These are phyloP conservation scores for Cataglyphis rosenhaueri DNA, from an alignment of 2,888 invertebrate genomes.

Conservation along the genomic window DNA sequence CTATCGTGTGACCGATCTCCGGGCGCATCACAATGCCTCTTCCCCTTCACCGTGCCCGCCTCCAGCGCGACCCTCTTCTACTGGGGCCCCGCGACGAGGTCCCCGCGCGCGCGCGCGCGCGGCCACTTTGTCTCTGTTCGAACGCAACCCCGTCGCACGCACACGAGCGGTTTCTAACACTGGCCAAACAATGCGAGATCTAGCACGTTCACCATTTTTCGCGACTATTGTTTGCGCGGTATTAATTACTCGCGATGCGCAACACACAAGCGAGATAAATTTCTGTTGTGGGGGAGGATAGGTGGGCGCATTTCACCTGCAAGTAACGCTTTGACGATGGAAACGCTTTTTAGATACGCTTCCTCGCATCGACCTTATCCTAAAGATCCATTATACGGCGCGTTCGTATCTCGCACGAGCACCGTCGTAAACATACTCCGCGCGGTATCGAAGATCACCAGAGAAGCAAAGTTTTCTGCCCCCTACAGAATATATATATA, in stretches of 20 bases:
- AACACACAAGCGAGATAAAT: slow-evolving; percentile 31
- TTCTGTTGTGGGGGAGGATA: background rate
- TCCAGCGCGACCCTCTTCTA: slow-evolving; percentile 64
- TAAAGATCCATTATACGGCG: slow-evolving; percentile 43
- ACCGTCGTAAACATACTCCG: slow-evolving; percentile 52
- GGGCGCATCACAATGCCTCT: slow-evolving; percentile 82
- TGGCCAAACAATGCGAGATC: slow-evolving; percentile 53
- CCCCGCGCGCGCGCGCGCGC: slow-evolving; percentile 57
- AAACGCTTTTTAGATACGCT: slow-evolving; percentile 9
- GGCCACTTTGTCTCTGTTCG: slow-evolving; percentile 70
- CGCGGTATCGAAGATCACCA: slow-evolving; percentile 54
- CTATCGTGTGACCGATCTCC: slow-evolving; percentile 85
- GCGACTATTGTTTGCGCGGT: slow-evolving; percentile 41
- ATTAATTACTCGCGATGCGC: slow-evolving; percentile 53
- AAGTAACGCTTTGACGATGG: background rate
- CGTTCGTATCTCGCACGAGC: slow-evolving; percentile 6
- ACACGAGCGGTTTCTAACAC: slow-evolving; percentile 9
- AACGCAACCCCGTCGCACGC: slow-evolving; percentile 67
- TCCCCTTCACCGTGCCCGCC: slow-evolving; percentile 66
- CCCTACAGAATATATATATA: background rate
- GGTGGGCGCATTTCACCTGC: background rate
- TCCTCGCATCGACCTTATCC: slow-evolving; percentile 26
- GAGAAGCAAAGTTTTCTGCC: slow-evolving; percentile 55
- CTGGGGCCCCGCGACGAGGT: slow-evolving; percentile 40
- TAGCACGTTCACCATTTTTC: slow-evolving; percentile 44